Base-by-base conservation (phyloP, 2,888 invertebrate genomes). In the Cenopis cana region DNA sequence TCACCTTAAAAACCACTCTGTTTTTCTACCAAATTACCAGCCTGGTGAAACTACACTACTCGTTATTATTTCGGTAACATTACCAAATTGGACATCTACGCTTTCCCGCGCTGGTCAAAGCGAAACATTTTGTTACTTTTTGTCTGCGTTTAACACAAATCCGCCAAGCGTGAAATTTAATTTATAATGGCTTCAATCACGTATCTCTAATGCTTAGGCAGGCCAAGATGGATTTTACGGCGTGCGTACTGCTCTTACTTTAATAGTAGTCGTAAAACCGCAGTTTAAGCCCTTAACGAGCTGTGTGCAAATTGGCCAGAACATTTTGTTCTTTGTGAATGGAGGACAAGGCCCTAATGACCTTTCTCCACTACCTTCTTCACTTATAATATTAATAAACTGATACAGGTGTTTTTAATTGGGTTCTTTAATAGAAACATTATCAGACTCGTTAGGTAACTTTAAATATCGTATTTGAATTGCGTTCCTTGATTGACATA, bases 161-260 rank as follows among this genome's bases (percentile, higher is more conserved):
- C 82, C 78, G 74, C 84, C 79, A 76, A 82, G 83, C 90, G 86
- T 91, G 88, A 90, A 92, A 91, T 90, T 86, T 84, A 86, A 87
- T 90, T 88, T 87, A 85, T 81, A 88, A 85, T 83, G 80, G 80
- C 78, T 87, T 79, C 81, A 82, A 87, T 87, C 83, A 84, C 85
- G 85, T 79, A 79, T 81, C 76, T 73, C 82, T 81, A 80, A 83
- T 81, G 75, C 77, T 69, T 64, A 66, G 72, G 60, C 67, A 52
- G 74, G 75, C 72, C 72, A 73, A 56, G 62, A 52, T 65, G 54
- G 46, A 70, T 74, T 74, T 73, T 75, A 75, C 68, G 74, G 65
- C 54, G 55, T 50, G 62, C 59, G 49, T 69, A 59, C 55, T 67
- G 67, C 68, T 74, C 65, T 69, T 73, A 62, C 64, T 74, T 65